Evolutionary conservation across 2,888 invertebrate genomes (phyloP), one percentile per base, ranked within the genome.

Genomic region (Dorcus parallelipipedus): DNA sequence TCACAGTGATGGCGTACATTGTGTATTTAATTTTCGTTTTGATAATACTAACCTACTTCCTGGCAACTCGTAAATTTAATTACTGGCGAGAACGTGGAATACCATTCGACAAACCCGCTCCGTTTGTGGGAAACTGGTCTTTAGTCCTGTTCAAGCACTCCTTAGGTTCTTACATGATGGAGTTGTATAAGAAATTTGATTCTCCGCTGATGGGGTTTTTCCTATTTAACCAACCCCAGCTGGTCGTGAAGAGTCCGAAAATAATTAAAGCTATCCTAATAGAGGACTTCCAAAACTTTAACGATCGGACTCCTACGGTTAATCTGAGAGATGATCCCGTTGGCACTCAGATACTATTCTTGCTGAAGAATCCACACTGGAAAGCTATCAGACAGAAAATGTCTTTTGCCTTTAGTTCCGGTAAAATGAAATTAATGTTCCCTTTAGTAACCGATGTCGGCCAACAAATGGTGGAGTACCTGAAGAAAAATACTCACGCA

Each of bases 341-440:
- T 8, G 73, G 75, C 2, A 71, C 76, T 62, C 75, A 76, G 51
- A 73, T 79, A 64, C 64, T 81, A 45, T 75, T 83, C 60, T 73
- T 78, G 1, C 62, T 80, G 54, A 79, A 78, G 57, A 81, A 80
- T 56, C 78, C 80, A 0, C 76, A 78, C 1, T 86, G 85, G 85
- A 83, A 79, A 65, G 72, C 72, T 38, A 66, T 83, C 9, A 73
- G 85, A 33, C 67, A 76, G 0, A 82, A 82, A 61, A 71, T 84
- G 41, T 80, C 82, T 0, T 83, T 84, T 0, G 80, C 81, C 0
- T 81, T 85, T 66, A 81, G 83, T 1, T 77, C 80, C 1, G 82
- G 81, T 20, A 85, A 84, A 69, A 72, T 85, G 52, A 83, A 80
- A 68, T 72, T 69, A 43, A 83, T 84, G 83, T 76, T 81, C 38